These are phyloP conservation scores for Musca vetustissima DNA, from an alignment of 1,140 invertebrate genomes.

Conservation along the genomic window DNA sequence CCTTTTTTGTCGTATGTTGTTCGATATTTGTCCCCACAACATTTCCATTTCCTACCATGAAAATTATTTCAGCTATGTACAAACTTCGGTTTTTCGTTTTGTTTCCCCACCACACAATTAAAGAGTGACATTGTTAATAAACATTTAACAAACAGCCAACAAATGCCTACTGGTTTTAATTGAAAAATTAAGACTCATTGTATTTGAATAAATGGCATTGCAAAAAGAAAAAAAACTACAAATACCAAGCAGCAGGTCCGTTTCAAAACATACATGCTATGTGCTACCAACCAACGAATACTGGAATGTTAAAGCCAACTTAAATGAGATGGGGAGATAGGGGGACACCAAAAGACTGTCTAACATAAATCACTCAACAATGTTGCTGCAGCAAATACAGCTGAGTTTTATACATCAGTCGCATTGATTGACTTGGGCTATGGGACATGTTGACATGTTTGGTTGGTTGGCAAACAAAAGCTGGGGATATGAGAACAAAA, in stretches of 20 bases:
- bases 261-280: background rate
- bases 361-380: conserved; percentile 22
- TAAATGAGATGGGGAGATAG: too few species aligned
- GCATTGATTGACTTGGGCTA: conserved; percentile 15
- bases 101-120: background rate
- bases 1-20: too few species aligned
- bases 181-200: background rate
- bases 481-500: background rate
- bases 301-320: background rate
- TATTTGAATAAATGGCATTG: background rate
- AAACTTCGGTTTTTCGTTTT: background rate
- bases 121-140: conserved; percentile 11
- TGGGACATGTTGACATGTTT: conserved; percentile 21
- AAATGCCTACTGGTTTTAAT: conserved; percentile 20
- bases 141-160: background rate
- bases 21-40: too few species aligned
- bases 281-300: background rate
- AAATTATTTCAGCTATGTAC: too few species aligned
- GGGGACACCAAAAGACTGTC: background rate
- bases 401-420: conserved; percentile 5
- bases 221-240: background rate
- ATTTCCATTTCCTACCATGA: too few species aligned
- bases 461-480: background rate
- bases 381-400: too few species aligned
- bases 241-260: too few species aligned